A percentile compares a stretch with the other conserved stretches of the same genome.
phyloP scores from a whole-genome alignment of 2,113 vertebrate species.

The Cynoglossus semilaevis region DNA sequence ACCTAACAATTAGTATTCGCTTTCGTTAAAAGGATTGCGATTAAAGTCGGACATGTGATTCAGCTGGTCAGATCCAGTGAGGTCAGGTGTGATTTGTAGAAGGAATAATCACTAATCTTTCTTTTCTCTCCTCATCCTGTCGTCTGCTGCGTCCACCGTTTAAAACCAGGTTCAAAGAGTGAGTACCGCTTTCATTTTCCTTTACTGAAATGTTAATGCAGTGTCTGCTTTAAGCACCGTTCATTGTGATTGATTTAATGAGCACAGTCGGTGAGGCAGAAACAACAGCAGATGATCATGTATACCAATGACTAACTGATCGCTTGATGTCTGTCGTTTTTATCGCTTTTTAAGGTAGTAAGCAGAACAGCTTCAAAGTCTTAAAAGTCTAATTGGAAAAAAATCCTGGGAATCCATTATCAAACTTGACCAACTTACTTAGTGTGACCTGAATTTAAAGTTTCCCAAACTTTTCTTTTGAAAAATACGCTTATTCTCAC shows the following conservation, averaged over 20 bases:
- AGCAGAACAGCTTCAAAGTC: no score
- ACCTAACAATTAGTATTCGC: slow-evolving; percentile 30
- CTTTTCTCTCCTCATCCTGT: slow-evolving; percentile 28
- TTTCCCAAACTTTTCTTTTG: no score
- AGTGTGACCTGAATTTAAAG: no score
- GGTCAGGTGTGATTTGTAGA: slow-evolving; percentile 52
- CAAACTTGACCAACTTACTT: no score
- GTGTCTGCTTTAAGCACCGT: slow-evolving; percentile 30
- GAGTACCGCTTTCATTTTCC: slow-evolving; percentile 76
- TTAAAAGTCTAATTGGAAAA: no score
- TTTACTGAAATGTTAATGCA: slow-evolving; percentile 31
- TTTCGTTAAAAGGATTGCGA: slow-evolving; percentile 49
- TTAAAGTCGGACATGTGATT: slow-evolving; percentile 48
- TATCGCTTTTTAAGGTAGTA: no score
- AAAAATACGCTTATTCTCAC: no score
- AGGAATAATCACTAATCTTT: slow-evolving; percentile 41
- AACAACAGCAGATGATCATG: slow-evolving; percentile 46
- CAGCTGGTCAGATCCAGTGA: slow-evolving; percentile 35
- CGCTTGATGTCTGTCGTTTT: no score
- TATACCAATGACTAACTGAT: slow-evolving; percentile 43
- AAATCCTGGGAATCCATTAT: no score
- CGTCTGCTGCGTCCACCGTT: slow-evolving; percentile 48
- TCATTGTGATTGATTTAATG: slow-evolving; percentile 50
- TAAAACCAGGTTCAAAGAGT: slow-evolving; percentile 96
- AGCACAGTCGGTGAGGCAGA: slow-evolving; percentile 25